phyloP scores from a whole-genome alignment of 2,797 vertebrate species.

The Mormyrus proboscirostris region DNA sequence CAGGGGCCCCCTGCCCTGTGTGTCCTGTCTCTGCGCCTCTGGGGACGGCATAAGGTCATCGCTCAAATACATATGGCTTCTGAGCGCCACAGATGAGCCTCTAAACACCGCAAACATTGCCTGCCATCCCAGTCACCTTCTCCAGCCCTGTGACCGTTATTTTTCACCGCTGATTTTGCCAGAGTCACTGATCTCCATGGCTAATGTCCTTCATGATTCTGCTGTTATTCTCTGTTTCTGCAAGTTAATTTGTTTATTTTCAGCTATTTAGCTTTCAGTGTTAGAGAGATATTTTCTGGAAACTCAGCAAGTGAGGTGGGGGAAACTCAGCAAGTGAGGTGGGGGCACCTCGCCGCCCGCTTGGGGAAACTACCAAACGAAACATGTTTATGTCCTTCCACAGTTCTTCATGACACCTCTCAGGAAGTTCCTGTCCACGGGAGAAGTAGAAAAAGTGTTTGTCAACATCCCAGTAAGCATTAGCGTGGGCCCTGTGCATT shows the following conservation, averaged over 20 bases:
- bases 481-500: not conserved
- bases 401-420: slow-evolving; percentile 94
- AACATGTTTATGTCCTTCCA: slow-evolving; percentile 31
- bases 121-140: not conserved
- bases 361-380: not conserved
- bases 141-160: not conserved
- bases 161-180: not conserved
- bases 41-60: not conserved
- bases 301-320: not conserved
- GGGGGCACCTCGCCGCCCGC: not conserved
- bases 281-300: not conserved
- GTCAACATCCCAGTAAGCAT: slow-evolving; percentile 88
- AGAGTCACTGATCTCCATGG: not conserved
- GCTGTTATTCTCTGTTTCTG: not conserved
- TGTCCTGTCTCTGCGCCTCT: not conserved
- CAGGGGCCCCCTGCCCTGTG: not conserved
- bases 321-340: not conserved
- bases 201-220: not conserved
- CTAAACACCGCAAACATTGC: not conserved
- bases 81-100: not conserved
- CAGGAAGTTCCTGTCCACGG: slow-evolving; percentile 71
- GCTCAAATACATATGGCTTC: not conserved
- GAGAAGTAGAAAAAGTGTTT: slow-evolving; percentile 83
- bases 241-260: not conserved
- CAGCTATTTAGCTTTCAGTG: not conserved